Conservation (phyloP, 2,797 vertebrate genomes). For the Caiman crocodilus region DNA sequence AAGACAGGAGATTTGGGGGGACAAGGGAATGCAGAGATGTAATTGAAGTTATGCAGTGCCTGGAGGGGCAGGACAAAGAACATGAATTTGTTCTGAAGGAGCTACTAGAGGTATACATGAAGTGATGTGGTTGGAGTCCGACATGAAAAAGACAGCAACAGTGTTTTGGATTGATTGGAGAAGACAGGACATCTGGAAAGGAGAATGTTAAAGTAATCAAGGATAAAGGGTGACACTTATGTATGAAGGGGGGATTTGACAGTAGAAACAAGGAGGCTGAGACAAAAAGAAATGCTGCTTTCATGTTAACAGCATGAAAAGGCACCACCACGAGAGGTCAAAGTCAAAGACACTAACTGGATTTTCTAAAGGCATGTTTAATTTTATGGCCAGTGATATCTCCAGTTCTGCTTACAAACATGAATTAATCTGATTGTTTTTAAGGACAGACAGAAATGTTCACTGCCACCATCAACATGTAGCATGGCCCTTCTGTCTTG, state of each 20-base stretch:
- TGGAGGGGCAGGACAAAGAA: not conserved
- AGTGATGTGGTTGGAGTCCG: not conserved
- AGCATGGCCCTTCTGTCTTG: not conserved
- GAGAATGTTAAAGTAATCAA: conserved; percentile 1
- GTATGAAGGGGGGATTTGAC: conserved; percentile 16
- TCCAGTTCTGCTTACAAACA: conserved; percentile 50
- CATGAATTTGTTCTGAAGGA: not conserved
- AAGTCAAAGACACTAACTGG: conserved; percentile 43
- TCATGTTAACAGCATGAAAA: conserved; percentile 7
- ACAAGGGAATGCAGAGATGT: not conserved
- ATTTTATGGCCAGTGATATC: conserved; percentile 60
- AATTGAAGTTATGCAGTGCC: not conserved
- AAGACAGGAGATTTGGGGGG: not conserved
- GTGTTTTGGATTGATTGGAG: not conserved
- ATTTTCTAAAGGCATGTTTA: conserved; percentile 55
- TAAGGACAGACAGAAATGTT: conserved; percentile 46
- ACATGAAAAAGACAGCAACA: not conserved
- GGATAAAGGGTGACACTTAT: not conserved
- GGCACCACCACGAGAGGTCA: not conserved
- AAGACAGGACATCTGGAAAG: not conserved
- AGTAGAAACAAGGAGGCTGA: conserved; percentile 8
- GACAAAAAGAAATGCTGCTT: conserved; percentile 35
- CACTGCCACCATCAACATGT: not conserved
- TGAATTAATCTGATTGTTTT: conserved; percentile 41
- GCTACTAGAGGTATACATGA: not conserved